These are phyloP conservation scores for Plotosus lineatus DNA, from an alignment of 2,113 vertebrate genomes.

Conservation along the genomic window DNA sequence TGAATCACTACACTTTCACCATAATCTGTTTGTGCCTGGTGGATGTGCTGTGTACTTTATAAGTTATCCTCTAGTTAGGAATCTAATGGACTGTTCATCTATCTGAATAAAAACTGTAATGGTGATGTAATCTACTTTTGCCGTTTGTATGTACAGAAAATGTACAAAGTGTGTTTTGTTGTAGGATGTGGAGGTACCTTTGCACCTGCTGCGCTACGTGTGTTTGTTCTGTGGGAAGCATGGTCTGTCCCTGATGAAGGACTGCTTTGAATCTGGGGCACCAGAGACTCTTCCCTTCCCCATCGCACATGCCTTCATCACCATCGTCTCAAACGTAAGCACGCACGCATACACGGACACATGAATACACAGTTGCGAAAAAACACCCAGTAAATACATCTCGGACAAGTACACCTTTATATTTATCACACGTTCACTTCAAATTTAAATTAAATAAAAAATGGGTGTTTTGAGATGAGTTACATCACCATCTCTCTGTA, in stretches of 20 bases:
- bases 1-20: no score
- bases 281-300: slow-evolving; percentile 94
- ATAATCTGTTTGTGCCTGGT: no score
- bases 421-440: no score
- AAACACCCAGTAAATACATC: no score
- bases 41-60: no score
- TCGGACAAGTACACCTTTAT: no score
- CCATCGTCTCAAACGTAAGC: slow-evolving; percentile 98
- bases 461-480: no score
- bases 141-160: not conserved
- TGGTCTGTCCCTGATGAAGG: slow-evolving; percentile 98
- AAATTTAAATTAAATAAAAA: no score
- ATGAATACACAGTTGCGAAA: no score
- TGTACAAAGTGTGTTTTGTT: not conserved
- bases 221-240: slow-evolving; percentile 98
- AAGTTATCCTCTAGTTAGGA: no score
- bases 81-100: not conserved
- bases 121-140: not conserved
- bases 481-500: no score
- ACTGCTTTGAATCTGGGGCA: slow-evolving; percentile 92
- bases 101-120: not conserved
- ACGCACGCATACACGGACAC: slow-evolving; percentile 9
- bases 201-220: slow-evolving; percentile 97
- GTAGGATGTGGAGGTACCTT: slow-evolving; percentile 96
- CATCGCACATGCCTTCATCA: slow-evolving; percentile 98